A percentile compares a stretch with the other conserved stretches of the same genome.
phyloP scores from a whole-genome alignment of 2,113 vertebrate species.

The Macrotis lagotis region DNA sequence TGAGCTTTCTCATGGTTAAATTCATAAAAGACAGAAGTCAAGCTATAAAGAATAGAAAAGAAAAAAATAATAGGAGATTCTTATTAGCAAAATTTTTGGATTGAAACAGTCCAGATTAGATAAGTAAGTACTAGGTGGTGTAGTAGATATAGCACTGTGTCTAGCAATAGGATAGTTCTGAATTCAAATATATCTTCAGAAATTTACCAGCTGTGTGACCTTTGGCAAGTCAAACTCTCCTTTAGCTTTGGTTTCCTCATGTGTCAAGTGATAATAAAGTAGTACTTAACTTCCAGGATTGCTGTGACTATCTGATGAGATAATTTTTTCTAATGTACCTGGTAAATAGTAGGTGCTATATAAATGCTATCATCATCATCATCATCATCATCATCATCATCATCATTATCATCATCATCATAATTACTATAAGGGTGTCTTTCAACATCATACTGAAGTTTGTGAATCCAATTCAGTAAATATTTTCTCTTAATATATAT shows the following conservation, averaged over 20 bases:
- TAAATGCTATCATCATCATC: neutral
- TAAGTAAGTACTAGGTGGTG: neutral
- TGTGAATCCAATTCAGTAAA: conserved; percentile 48
- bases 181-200: neutral
- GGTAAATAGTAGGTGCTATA: neutral
- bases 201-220: neutral
- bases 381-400: neutral
- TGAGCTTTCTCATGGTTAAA: neutral
- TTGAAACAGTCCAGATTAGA: neutral
- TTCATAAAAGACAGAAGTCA: neutral
- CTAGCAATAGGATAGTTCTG: neutral
- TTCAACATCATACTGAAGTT: neutral
- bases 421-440: neutral
- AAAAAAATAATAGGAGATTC: neutral
- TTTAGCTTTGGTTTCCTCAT: neutral
- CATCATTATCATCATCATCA: neutral
- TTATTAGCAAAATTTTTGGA: neutral
- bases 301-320: neutral
- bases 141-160: neutral
- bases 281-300: neutral
- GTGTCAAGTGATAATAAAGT: neutral
- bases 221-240: neutral
- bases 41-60: neutral
- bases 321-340: neutral
- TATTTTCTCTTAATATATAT: conserved; percentile 58